Evolutionary conservation across 2,888 invertebrate genomes (phyloP).

Genomic region (Orthonychiurus folsomi): DNA sequence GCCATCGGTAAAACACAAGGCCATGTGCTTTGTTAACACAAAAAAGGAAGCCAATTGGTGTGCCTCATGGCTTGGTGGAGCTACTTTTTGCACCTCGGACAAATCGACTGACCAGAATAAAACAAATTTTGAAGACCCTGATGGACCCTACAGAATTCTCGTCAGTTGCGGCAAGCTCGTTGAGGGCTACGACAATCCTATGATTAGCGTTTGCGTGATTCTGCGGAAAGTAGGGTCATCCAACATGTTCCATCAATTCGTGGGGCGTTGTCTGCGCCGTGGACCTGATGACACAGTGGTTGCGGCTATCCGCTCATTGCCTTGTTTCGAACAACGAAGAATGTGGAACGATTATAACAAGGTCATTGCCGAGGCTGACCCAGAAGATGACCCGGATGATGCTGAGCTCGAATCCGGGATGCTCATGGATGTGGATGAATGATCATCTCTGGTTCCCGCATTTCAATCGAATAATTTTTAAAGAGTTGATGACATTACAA

Average conservation of each 20-base stretch:
- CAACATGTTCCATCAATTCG: slow-evolving; percentile 7
- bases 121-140: background rate
- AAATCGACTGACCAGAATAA: background rate
- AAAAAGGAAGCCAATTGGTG: background rate
- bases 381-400: background rate
- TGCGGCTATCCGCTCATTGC: background rate
- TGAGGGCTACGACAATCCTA: slow-evolving; percentile 14
- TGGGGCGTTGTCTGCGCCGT: slow-evolving; percentile 2
- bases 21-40: slow-evolving; percentile 7
- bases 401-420: too few relatives aligned
- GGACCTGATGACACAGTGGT: background rate
- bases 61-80: background rate
- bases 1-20: slow-evolving; percentile 6
- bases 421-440: too few relatives aligned
- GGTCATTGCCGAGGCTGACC: background rate
- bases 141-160: slow-evolving; percentile 6
- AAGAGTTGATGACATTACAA: too few relatives aligned
- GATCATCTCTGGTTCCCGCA: too few relatives aligned
- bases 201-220: slow-evolving; percentile 10
- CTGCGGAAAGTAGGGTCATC: background rate
- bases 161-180: slow-evolving; percentile 9
- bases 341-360: background rate
- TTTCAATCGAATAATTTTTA: too few relatives aligned
- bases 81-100: slow-evolving; percentile 1
- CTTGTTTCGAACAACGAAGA: background rate